Conservation (phyloP, 2,888 invertebrate species). For the Ennomos fuscantarius region DNA sequence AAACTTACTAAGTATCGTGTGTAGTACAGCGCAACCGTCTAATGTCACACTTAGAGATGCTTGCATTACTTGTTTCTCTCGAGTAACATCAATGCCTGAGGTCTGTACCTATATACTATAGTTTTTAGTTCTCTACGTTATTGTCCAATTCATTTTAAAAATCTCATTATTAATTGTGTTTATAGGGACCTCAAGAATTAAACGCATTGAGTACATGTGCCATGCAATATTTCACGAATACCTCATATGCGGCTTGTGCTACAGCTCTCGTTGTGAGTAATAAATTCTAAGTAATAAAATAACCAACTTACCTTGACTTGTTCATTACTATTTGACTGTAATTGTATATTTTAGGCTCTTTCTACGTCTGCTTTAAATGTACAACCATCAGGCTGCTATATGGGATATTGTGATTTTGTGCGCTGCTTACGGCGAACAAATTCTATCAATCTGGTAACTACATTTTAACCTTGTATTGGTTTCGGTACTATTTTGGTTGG, state of each 20-base stretch:
- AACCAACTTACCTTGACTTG: no score
- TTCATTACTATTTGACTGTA: no score
- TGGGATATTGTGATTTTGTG: slow-evolving; percentile 87
- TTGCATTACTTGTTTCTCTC: slow-evolving; percentile 87
- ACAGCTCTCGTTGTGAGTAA: slow-evolving; percentile 74
- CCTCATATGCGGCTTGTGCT: slow-evolving; percentile 81
- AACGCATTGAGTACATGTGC: slow-evolving; percentile 82
- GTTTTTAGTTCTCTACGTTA: not conserved
- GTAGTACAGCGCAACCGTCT: slow-evolving; percentile 87
- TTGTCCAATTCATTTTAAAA: slow-evolving; percentile 4
- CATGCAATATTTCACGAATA: slow-evolving; percentile 79
- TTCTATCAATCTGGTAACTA: slow-evolving; percentile 81
- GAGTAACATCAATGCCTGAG: slow-evolving; percentile 81
- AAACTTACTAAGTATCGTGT: slow-evolving; percentile 86
- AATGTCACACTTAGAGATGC: slow-evolving; percentile 84
- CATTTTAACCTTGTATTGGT: no score
- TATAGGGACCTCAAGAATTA: slow-evolving; percentile 83
- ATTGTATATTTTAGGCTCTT: slow-evolving; percentile 58
- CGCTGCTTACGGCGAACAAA: slow-evolving; percentile 84
- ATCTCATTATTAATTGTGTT: slow-evolving; percentile 35
- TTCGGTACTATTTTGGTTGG: no score
- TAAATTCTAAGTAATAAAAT: no score
- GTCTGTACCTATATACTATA: slow-evolving; percentile 43
- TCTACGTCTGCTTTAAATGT: slow-evolving; percentile 77
- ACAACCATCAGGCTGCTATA: slow-evolving; percentile 80